phyloP scores from a whole-genome alignment of 2,888 invertebrate species.

The Diachrysia chrysitis region DNA sequence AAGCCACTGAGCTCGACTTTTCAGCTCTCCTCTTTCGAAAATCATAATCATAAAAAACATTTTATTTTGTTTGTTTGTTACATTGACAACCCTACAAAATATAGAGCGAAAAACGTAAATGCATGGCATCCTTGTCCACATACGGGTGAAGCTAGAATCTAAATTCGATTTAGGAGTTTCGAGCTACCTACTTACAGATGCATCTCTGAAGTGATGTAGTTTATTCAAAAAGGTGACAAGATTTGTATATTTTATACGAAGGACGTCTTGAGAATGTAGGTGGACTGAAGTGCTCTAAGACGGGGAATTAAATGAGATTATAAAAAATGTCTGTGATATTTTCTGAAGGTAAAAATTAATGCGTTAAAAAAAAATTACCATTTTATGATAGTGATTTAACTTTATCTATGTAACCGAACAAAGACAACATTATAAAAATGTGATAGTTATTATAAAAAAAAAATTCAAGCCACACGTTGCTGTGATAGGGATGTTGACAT shows the following conservation, averaged over 20 bases:
- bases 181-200: slow-evolving; percentile 47
- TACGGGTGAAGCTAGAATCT: slow-evolving; percentile 26
- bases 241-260: slow-evolving; percentile 26
- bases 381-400: no score
- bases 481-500: no score
- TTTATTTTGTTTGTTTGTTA: no score
- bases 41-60: no score
- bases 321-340: not conserved
- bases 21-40: no score
- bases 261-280: slow-evolving; percentile 1
- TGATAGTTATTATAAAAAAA: no score
- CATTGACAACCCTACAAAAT: slow-evolving; percentile 9
- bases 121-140: slow-evolving; percentile 14
- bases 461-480: no score
- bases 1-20: no score
- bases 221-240: slow-evolving; percentile 31
- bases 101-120: slow-evolving; percentile 17
- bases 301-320: not conserved
- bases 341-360: not conserved
- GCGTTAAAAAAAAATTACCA: no score
- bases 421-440: no score
- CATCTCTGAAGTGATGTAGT: slow-evolving; percentile 36
- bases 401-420: no score
- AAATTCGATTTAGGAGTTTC: slow-evolving; percentile 52
- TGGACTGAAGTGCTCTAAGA: not conserved